These are phyloP conservation scores for Trachelus tabidus DNA, from an alignment of 2,888 invertebrate species.

Conservation along the genomic window DNA sequence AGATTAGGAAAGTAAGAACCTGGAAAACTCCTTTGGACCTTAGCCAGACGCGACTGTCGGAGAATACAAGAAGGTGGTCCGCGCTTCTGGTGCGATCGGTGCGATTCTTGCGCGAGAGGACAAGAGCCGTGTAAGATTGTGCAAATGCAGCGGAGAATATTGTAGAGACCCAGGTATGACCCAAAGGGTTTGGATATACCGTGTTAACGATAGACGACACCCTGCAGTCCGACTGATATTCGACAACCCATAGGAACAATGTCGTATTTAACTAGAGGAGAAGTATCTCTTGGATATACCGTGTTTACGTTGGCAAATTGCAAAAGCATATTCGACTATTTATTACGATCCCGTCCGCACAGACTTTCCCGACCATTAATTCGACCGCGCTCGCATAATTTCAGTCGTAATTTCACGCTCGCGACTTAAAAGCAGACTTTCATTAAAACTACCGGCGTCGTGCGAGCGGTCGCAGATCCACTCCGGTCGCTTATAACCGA, in stretches of 20 bases:
- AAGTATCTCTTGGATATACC: neutral
- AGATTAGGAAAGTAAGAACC: constrained; percentile 23
- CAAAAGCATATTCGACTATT: neutral
- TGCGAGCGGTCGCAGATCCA: neutral
- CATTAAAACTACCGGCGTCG: constrained; percentile 1
- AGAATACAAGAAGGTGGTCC: constrained; percentile 41
- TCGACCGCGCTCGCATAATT: neutral
- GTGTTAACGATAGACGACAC: neutral
- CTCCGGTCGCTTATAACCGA: neutral
- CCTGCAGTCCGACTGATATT: neutral
- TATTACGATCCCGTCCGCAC: constrained; percentile 4
- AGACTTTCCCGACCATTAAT: constrained; percentile 7
- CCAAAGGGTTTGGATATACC: neutral
- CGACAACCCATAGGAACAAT: neutral
- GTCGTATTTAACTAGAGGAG: neutral
- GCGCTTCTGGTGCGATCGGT: neutral
- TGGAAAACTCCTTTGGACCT: constrained; percentile 51
- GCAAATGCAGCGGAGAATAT: neutral
- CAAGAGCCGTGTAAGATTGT: neutral
- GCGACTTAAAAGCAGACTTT: constrained; percentile 1
- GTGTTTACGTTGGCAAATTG: neutral
- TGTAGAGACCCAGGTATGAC: neutral
- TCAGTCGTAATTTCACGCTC: constrained; percentile 9
- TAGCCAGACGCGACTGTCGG: constrained; percentile 57
- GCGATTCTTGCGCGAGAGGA: neutral